These are phyloP conservation scores for Drosophila nannoptera DNA, from an alignment of 1,140 invertebrate genomes.

Conservation along the genomic window DNA sequence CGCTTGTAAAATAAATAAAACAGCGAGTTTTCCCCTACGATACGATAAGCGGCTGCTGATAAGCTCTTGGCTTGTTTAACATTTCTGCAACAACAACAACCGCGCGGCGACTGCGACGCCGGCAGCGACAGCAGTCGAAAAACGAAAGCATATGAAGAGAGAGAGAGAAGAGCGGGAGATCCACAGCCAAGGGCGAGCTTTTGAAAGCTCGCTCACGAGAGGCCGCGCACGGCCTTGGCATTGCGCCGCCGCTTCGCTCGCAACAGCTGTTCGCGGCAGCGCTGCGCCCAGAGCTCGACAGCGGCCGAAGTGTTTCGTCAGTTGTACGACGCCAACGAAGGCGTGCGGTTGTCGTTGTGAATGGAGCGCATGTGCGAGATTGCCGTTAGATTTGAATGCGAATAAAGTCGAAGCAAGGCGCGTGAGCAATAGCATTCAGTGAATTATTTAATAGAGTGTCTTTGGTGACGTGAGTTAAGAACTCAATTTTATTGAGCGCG, in stretches of 20 bases:
- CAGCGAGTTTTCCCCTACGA: constrained; percentile 28
- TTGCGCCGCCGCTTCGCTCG: constrained; percentile 28
- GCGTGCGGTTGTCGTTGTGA: constrained; percentile 40
- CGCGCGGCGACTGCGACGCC: neutral
- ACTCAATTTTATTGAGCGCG: neutral
- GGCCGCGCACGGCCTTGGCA: constrained; percentile 57
- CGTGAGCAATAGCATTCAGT: neutral
- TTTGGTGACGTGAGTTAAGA: neutral
- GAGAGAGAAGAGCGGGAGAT: constrained; percentile 16
- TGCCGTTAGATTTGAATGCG: neutral
- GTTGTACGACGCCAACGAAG: constrained; percentile 44
- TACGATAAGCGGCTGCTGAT: constrained; percentile 61
- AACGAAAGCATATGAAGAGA: constrained; percentile 33
- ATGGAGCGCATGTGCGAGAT: constrained; percentile 5
- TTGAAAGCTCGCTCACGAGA: constrained; percentile 12
- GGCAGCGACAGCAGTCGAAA: constrained; percentile 6
- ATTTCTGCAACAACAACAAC: constrained; percentile 19
- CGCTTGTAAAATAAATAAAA: constrained; percentile 27
- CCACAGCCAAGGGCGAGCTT: neutral
- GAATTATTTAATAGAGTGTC: neutral
- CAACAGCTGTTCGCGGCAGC: constrained; percentile 41
- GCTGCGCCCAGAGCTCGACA: constrained; percentile 26
- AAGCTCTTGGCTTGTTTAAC: constrained; percentile 35
- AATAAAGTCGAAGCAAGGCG: neutral
- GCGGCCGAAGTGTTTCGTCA: constrained; percentile 37